Evolutionary conservation across 2,888 invertebrate species (phyloP), one percentile per base, ranked within the genome.

Genomic region (Dinocampus coccinellae): DNA sequence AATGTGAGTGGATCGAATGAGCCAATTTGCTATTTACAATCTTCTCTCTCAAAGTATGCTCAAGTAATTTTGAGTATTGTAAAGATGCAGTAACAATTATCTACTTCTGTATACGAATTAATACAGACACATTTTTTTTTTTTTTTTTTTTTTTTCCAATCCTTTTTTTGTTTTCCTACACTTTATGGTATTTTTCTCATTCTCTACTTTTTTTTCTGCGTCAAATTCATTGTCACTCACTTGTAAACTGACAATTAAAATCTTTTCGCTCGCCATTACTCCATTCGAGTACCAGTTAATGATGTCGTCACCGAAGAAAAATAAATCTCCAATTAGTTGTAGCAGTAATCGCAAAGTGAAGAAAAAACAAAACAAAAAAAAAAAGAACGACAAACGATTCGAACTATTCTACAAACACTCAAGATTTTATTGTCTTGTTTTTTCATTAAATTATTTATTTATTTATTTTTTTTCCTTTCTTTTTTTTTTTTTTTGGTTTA

Each of bases 1-100:
- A 64, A 60, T 58, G 65, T 53, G 64, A 33, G 60, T 24, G 53
- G 33, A 36, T 16, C 24, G 52, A 53, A 70, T 52, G 34, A 55
- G 29, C 22, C 26, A 65, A 60, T 70, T 66, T 53, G 33, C 36
- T 66, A 70, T 70, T 70, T 66, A 66, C 65, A 33, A 34, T 39
- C 24, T 61, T 66, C 20, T 57, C 20, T 52, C 47, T 26, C 29
- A 58, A 33, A 68, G 34, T 60, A 20, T 34, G 52, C 10, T 62
- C 6, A 4, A 62, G 61, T 20, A 22, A 60, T 69, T 69, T 60
- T 53, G 16, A 36, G 36, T n/a, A 24, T 53, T 42, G 42, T 68
- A 20, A 60, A 52, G n/a, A 22, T n/a, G 13, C 13, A 26, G 39
- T 24, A 29, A 34, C 20, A 53, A 61, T 52, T 62, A 34, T 69